Percentiles rank a stretch among this genome's conserved stretches.
phyloP scores from a whole-genome alignment of 2,888 invertebrate species.

The Drosophila robusta region DNA sequence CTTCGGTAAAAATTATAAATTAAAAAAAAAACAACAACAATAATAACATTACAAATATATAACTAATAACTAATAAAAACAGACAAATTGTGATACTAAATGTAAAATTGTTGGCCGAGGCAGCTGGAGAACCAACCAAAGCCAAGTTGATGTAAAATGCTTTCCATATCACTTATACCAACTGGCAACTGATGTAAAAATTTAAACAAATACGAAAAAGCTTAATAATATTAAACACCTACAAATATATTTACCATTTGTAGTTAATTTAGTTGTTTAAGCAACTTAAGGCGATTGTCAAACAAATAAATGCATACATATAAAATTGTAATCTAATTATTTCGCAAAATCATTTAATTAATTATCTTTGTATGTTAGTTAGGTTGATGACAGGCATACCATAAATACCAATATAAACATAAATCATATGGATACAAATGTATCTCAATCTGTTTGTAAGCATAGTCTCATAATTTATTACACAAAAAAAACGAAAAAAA shows the following conservation, averaged over 20 bases:
- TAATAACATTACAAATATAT: slow-evolving; percentile 19
- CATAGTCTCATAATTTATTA: slow-evolving; percentile 78
- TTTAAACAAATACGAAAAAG: slow-evolving; percentile 15
- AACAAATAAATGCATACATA: slow-evolving; percentile 32
- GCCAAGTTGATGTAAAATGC: slow-evolving; percentile 65
- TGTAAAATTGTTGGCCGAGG: slow-evolving; percentile 59
- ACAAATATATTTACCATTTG: slow-evolving; percentile 61
- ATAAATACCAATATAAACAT: slow-evolving; percentile 44
- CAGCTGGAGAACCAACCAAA: slow-evolving; percentile 41
- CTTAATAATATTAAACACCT: slow-evolving; percentile 19
- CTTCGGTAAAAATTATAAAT: slow-evolving; percentile 46
- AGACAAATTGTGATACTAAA: slow-evolving; percentile 80
- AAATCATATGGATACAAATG: slow-evolving; percentile 63
- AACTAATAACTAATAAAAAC: slow-evolving; percentile 54
- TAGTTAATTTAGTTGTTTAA: slow-evolving; percentile 77
- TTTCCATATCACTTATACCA: slow-evolving; percentile 73
- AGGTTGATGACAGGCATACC: slow-evolving; percentile 59
- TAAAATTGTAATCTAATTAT: slow-evolving; percentile 49
- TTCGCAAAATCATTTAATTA: slow-evolving; percentile 52
- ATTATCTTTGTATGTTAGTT: slow-evolving; percentile 54
- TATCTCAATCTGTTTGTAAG: slow-evolving; percentile 72
- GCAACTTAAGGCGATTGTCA: slow-evolving; percentile 56
- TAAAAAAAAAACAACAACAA: slow-evolving; percentile 22
- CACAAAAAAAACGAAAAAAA: slow-evolving; percentile 30
- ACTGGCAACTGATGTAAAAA: slow-evolving; percentile 61